Evolutionary conservation across 2,888 invertebrate genomes (phyloP).

Genomic region (Amphimallon solstitiale): DNA sequence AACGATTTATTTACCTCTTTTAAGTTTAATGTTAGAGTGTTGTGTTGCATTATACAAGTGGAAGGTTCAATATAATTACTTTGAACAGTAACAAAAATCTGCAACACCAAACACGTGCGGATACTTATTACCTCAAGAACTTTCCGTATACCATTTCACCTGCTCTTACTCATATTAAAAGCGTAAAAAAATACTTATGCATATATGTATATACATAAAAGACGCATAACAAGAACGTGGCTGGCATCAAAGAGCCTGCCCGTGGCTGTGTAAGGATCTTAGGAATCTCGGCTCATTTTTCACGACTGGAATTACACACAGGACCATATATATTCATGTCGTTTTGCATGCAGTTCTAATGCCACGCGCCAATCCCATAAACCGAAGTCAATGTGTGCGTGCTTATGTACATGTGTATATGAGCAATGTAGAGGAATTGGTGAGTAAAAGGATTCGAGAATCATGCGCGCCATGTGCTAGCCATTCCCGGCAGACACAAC

Average conservation of each 20-base stretch:
- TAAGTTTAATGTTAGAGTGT: too few relatives aligned
- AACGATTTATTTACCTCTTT: too few relatives aligned
- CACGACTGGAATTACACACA: neutral
- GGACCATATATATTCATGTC: neutral
- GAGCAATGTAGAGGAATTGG: neutral
- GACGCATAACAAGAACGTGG: neutral
- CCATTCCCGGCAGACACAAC: constrained; percentile 31
- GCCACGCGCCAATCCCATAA: constrained; percentile 33
- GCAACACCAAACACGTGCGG: neutral
- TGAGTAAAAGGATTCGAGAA: constrained; percentile 1
- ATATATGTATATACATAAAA: neutral
- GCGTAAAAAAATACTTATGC: constrained; percentile 48
- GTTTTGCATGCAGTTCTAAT: constrained; percentile 10
- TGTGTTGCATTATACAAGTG: too few relatives aligned
- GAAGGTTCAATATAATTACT: too few relatives aligned
- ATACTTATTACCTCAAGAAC: neutral
- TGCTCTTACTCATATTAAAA: constrained; percentile 50
- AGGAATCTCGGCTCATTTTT: neutral
- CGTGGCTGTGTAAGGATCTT: too few relatives aligned
- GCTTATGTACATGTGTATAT: neutral
- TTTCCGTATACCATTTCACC: constrained; percentile 43
- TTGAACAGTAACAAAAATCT: neutral
- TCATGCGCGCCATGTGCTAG: constrained; percentile 13
- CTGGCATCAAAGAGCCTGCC: too few relatives aligned
- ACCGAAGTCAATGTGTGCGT: neutral